Evolutionary conservation across 2,797 vertebrate species (phyloP), one percentile per base, ranked within the genome.

Genomic region (Argyrosomus regius): DNA sequence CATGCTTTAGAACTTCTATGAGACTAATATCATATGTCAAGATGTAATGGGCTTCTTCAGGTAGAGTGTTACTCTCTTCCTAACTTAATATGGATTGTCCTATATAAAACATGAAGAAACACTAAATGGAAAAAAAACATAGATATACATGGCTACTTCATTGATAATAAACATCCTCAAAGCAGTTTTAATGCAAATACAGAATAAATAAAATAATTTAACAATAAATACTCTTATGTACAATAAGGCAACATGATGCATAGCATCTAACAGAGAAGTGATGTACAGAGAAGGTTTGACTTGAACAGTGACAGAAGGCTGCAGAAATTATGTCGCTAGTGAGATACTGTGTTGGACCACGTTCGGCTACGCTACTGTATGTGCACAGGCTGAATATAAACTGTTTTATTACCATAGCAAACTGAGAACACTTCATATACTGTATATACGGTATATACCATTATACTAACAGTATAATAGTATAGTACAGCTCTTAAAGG

Each of bases 201-300:
- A 84, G 88, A 96, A 94, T 80, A 95, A 95, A 96, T 96, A 94
- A 86, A 90, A 93, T 93, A 93, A 92, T 87, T 94, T 90, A 92
- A 84, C 68, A 92, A 93, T 92, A 90, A 91, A 88, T 93, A 88
- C 73, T 90, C 75, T 82, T 88, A 81, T 90, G 57, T 88, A 92
- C 86, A 91, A 86, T 87, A 90, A 92, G 90, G 86, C 81, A 80
- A 92, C 54, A 84, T 82, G 93, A 94, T 94, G 91, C 93, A 93
- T 83, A 83, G 91, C 93, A 95, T 93, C 92, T 82, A 90, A 87
- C 59, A 72, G 73, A 87, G 60, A 81, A 63, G 41, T 72, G 71
- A 68, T 16, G 28, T 57, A 57, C 67, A 60, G 48, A 61, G 16
- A 35, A 35, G 67, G 63, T 84, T 85, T 59, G 70, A 68, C 75